Percentiles rank a stretch among this genome's conserved stretches.
These are phyloP conservation scores for Akabosia matsudoensis DNA, from an alignment of 1,140 invertebrate genomes.

Conservation along the genomic window DNA sequence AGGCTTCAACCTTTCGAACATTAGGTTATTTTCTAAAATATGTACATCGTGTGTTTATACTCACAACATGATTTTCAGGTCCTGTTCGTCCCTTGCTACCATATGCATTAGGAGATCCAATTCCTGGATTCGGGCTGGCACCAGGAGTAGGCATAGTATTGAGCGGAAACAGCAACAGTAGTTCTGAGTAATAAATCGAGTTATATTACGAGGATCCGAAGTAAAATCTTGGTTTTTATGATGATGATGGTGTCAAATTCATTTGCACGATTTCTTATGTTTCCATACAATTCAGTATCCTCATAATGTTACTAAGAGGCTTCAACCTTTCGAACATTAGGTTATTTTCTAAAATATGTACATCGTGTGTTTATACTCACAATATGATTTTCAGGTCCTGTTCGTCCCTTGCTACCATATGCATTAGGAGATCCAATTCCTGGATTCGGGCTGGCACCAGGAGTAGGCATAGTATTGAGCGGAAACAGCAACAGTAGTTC, in stretches of 20 bases:
- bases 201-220: too few relatives aligned
- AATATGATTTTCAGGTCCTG: conserved; percentile 57
- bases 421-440: conserved; percentile 32
- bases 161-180: conserved; percentile 16
- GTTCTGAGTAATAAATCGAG: too few relatives aligned
- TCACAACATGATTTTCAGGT: conserved; percentile 54
- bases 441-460: conserved; percentile 27
- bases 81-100: conserved; percentile 61
- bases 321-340: too few relatives aligned
- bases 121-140: conserved; percentile 27
- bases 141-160: conserved; percentile 26
- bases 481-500: conserved; percentile 12
- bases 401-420: conserved; percentile 57
- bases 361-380: too few relatives aligned
- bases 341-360: not conserved
- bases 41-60: too few relatives aligned
- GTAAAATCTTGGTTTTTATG: not conserved
- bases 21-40: not conserved
- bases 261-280: not conserved
- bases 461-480: conserved; percentile 22
- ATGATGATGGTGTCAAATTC: not conserved
- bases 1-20: too few relatives aligned
- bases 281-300: not conserved
- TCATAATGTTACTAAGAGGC: too few relatives aligned
- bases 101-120: conserved; percentile 34